phyloP scores from a whole-genome alignment of 2,888 invertebrate genomes.

The Bombylius discolor region DNA sequence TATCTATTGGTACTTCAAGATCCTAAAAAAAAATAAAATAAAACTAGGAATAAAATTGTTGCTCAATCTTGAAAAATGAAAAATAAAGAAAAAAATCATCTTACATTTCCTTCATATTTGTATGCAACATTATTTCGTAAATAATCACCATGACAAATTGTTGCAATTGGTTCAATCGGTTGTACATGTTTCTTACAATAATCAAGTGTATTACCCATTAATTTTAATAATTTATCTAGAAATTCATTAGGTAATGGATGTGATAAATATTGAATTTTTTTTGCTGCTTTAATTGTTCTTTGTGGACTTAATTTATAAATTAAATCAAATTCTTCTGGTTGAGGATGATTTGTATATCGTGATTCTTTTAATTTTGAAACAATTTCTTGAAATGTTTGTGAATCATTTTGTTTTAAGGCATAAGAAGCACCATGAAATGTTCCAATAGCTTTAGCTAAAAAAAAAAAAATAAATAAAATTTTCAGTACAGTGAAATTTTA shows the following conservation, averaged over 20 bases:
- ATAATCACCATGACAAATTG: slow-evolving; percentile 33
- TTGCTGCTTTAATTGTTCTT: slow-evolving; percentile 16
- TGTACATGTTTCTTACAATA: slow-evolving; percentile 23
- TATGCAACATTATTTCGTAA: slow-evolving; percentile 34
- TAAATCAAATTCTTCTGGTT: slow-evolving; percentile 15
- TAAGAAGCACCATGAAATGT: slow-evolving; percentile 30
- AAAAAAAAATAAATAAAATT: background rate
- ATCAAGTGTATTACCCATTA: slow-evolving; percentile 13
- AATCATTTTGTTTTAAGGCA: slow-evolving; percentile 24
- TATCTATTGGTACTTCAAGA: slow-evolving; percentile 19
- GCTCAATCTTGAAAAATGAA: background rate
- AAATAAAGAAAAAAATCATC: background rate
- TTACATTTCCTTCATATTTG: slow-evolving; percentile 19
- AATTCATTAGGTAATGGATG: slow-evolving; percentile 19
- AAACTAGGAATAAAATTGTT: background rate
- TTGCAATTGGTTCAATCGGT: slow-evolving; percentile 28
- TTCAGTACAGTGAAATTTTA: background rate
- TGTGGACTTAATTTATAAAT: slow-evolving; percentile 9
- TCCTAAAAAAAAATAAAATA: slow-evolving; percentile 9
- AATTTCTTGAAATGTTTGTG: slow-evolving; percentile 19
- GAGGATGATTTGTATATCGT: slow-evolving; percentile 18
- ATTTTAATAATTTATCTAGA: slow-evolving; percentile 15
- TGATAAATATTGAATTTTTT: slow-evolving; percentile 7
- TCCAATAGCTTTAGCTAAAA: slow-evolving; percentile 23
- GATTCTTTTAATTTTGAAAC: slow-evolving; percentile 21